Evolutionary conservation across 1,140 invertebrate genomes (phyloP), one percentile per base, ranked within the genome.

Genomic region (Saccostrea cuccullata): DNA sequence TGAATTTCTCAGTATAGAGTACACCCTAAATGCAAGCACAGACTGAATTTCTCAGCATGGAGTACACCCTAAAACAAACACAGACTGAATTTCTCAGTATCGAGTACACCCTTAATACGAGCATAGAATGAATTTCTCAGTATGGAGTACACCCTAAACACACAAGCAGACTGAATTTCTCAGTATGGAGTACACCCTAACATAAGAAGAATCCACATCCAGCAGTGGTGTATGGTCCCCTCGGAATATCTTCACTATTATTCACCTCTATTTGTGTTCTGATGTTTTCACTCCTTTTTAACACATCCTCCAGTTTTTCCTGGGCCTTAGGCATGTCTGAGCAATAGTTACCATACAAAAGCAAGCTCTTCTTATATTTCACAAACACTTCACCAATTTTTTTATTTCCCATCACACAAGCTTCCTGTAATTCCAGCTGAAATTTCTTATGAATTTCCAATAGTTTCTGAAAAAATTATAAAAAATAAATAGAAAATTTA

Each of bases 281-380:
- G 26, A 96, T 93, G 20, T 89, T 30, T 88, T 97, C 96, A 90
- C 96, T 96, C 89, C 96, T 96, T 89, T 96, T 95, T 91, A 96
- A 97, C 5, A 97, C 91, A 90, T 98, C 97, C 91, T 98, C 97
- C 36, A 98, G 95, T 40, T 96, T 94, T 90, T 96, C 96, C 93
- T 98, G 98, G 58, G 98, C 98, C 55, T 95, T 95, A 0, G 98
- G 97, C 47, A 99, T 96, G 95, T 98, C 98, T 6, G 98, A 97
- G 95, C 98, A 99, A 94, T 99, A 99, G 92, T 98, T 97, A 17
- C 98, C 98, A 94, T 99, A 99, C 77, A 99, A 96, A 20, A 99
- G 96, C 94, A 99, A 97, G 88, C 97, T 97, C 92, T 98, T 97
- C 91, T 98, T 97, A 96, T 97, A 98, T 89, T 97, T 97, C 2